Base-by-base conservation (phyloP, 2,113 vertebrate species). In the Catharus bicknelli region DNA sequence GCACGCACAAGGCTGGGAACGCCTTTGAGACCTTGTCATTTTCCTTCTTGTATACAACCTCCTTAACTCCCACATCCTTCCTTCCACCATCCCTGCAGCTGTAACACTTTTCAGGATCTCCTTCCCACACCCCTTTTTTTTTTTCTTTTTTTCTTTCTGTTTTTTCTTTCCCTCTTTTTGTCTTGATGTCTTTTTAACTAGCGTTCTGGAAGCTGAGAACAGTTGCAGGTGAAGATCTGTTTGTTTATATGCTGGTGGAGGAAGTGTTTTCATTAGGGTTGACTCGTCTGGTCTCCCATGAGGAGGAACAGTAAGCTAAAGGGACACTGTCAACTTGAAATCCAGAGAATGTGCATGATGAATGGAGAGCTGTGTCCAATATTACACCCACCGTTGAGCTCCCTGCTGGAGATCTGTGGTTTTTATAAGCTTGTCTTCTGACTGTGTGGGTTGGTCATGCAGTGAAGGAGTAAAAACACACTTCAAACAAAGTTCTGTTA, bases 1-100 rank as follows among this genome's bases (percentile, higher is more conserved):
- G 70, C 59, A 9, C 18, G n/a, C 30, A 42, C 20, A 40, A 48
- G 50, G 70, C 86, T 86, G 92, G 93, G 83, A 95, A 86, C n/a
- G 93, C 91, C 76, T 72, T 70, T 78, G 80, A 96, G 88, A 93
- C 86, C 73, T 88, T 92, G 92, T 95, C 72, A 83, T 88, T 96
- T 96, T 92, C 88, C 92, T 96, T 77, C 88, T 92, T 93, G 87
- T 83, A 47, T 83, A 88, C 83, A 93, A 93, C 66, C 92, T 94
- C 88, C 66, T 91, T 86, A 83, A 95, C 78, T 78, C 93, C 95
- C 94, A 97, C 95, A 95, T 97, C 96, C 95, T 97, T 97, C 95
- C 95, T 95, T 90, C 88, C 77, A 87, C 72, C n/a, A 80, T 85
- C 58, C 48, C 58, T 82, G 79, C 73, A 90, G 90, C 88, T 83